Evolutionary conservation across 2,888 invertebrate species (phyloP).

Genomic region (Cantharis nigra): DNA sequence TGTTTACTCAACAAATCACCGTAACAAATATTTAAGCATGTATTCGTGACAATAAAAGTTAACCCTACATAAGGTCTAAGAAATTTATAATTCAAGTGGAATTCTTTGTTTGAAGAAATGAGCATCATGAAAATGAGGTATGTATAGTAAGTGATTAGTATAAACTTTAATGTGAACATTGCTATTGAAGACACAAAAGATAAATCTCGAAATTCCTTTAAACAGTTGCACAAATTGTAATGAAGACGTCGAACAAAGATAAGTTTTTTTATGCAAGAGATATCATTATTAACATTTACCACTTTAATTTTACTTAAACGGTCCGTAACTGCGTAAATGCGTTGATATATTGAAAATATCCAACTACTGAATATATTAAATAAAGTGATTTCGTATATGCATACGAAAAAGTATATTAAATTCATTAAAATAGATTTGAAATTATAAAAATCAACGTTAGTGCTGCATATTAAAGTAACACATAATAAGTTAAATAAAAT

Average conservation of each 20-base stretch:
- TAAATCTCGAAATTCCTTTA: background rate
- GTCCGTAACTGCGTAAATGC: background rate
- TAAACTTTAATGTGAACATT: background rate
- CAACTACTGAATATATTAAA: background rate
- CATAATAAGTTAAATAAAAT: background rate
- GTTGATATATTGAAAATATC: background rate
- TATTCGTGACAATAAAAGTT: background rate
- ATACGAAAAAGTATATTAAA: too few species aligned
- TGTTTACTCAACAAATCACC: background rate
- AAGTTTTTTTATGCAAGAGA: too few species aligned
- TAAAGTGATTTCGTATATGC: too few species aligned
- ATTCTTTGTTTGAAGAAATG: background rate
- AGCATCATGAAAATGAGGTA: fast-evolving
- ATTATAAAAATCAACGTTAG: too few species aligned
- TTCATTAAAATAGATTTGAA: too few species aligned
- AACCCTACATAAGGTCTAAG: background rate
- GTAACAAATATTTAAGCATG: background rate
- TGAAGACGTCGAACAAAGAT: background rate
- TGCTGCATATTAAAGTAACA: background rate
- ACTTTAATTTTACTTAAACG: background rate
- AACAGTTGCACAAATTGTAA: background rate
- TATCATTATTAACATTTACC: background rate
- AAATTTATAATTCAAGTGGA: background rate
- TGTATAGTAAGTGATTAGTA: background rate
- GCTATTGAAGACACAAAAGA: background rate